Percentiles rank a stretch among this genome's conserved stretches.
phyloP scores from a whole-genome alignment of 1,140 invertebrate species.

The Steinernema khuongi region DNA sequence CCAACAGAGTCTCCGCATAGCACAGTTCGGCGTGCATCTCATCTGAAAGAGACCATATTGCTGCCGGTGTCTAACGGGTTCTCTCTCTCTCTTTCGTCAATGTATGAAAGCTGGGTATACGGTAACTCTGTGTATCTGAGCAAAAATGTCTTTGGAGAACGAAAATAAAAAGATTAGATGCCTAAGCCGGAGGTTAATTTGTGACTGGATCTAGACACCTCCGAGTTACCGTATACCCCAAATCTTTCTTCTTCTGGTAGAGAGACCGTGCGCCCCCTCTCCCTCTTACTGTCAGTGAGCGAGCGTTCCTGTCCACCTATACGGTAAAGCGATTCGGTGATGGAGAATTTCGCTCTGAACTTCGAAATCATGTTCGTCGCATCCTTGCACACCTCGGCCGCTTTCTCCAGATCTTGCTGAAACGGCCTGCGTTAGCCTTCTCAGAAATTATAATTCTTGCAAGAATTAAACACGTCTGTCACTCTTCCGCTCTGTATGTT shows the following conservation, averaged over 20 bases:
- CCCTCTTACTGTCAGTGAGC: not conserved
- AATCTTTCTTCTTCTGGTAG: no score
- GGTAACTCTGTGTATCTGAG: no score
- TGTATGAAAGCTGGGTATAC: no score
- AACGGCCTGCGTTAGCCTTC: no score
- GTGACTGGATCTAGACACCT: no score
- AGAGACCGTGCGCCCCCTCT: not conserved
- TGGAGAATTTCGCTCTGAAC: conserved; percentile 69
- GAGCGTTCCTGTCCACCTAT: conserved; percentile 32
- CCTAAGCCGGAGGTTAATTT: no score
- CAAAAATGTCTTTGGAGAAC: no score
- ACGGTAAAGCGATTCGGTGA: conserved; percentile 71
- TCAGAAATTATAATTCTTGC: no score
- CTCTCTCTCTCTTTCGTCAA: no score
- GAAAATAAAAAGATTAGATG: no score
- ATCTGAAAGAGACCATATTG: conserved; percentile 62
- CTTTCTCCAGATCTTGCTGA: conserved; percentile 70
- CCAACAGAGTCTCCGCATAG: conserved; percentile 80
- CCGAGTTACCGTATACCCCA: no score
- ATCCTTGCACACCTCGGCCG: conserved; percentile 69
- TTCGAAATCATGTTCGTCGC: conserved; percentile 73
- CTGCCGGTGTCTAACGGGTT: not conserved
- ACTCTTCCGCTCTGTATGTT: conserved; percentile 27
- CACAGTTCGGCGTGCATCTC: conserved; percentile 91
- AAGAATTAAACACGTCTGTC: no score